Conservation (phyloP, 2,888 invertebrate species). For the Blomia tropicalis region DNA sequence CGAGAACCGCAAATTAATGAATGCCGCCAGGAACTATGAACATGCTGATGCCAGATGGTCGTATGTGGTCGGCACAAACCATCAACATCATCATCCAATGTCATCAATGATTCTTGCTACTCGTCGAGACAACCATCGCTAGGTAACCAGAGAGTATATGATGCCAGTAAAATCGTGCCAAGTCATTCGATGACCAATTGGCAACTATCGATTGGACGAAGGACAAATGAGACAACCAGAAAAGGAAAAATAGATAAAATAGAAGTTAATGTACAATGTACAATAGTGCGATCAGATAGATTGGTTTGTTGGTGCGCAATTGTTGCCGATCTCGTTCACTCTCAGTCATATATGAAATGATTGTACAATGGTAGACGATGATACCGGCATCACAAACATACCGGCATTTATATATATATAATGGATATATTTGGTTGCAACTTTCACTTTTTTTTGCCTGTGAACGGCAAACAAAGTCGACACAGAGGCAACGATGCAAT, state of each 20-base stretch:
- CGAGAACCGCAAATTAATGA: too few species aligned
- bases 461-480: conserved; percentile 6
- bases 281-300: too few species aligned
- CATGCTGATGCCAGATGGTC: too few species aligned
- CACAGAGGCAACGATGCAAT: neutral
- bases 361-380: too few species aligned
- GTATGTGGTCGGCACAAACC: too few species aligned
- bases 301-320: neutral
- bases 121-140: neutral
- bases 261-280: too few species aligned
- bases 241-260: too few species aligned
- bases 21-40: too few species aligned
- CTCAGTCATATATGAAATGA: too few species aligned
- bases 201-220: neutral
- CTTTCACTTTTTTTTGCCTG: conserved; percentile 4
- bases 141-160: neutral
- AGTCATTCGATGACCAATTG: neutral
- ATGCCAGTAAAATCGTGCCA: too few species aligned
- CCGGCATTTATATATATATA: neutral
- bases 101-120: too few species aligned
- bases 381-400: neutral
- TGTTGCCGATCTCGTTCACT: neutral
- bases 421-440: neutral
- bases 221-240: neutral
- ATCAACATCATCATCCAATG: too few species aligned